Percentiles rank a stretch among this genome's conserved stretches.
Evolutionary conservation across 35 echinoderm and acorn worm genomes (phyloP).

Genomic region (Heliocidaris tuberculata): DNA sequence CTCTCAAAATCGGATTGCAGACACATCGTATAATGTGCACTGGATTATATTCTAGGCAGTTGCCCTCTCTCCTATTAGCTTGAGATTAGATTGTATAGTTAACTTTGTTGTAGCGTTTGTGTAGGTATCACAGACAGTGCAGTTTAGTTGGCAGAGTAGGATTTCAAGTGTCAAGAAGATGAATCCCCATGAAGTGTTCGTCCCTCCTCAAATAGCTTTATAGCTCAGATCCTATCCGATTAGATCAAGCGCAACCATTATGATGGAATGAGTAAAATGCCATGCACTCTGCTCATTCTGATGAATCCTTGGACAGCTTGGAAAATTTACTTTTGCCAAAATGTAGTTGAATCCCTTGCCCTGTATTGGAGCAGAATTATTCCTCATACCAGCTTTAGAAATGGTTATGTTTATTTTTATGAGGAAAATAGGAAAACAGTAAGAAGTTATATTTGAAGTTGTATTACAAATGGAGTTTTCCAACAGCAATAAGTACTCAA

Average conservation of each 20-base stretch:
- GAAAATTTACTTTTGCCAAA: background rate
- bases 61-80: background rate
- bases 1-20: too few relatives aligned
- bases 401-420: background rate
- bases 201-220: background rate
- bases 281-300: background rate
- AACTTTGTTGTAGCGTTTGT: background rate
- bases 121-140: background rate
- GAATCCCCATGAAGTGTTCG: background rate
- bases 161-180: background rate
- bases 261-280: background rate
- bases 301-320: background rate
- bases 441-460: background rate
- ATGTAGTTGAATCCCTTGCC: background rate
- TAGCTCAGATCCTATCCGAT: background rate
- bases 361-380: background rate
- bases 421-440: background rate
- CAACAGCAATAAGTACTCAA: background rate
- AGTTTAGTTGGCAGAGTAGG: background rate
- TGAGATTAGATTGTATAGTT: background rate
- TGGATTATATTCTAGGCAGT: too few relatives aligned
- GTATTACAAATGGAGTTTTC: background rate
- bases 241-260: background rate
- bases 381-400: background rate
- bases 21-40: too few relatives aligned